phyloP scores from a whole-genome alignment of 2,888 invertebrate genomes.

The Euphydryas editha region DNA sequence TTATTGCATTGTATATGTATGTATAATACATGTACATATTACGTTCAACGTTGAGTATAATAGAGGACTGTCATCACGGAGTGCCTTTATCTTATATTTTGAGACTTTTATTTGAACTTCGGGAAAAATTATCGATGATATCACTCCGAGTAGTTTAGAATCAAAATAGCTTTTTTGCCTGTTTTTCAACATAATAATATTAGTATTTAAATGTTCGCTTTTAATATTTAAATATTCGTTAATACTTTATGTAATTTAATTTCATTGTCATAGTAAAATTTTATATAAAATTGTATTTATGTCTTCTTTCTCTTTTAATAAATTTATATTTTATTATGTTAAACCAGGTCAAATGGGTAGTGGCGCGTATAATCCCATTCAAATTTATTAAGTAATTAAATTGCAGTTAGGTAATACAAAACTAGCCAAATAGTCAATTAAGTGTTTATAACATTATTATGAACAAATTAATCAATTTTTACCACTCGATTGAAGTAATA shows the following conservation, averaged over 20 bases:
- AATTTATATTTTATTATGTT: not conserved
- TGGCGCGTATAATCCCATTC: constrained; percentile 39
- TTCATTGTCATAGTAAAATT: not conserved
- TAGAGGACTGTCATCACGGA: not conserved
- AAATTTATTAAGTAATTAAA: constrained; percentile 34
- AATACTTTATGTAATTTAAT: not conserved
- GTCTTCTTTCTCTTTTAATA: not conserved
- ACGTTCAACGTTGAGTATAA: not conserved
- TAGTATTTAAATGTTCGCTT: not conserved
- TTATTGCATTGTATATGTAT: no score
- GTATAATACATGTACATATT: not conserved
- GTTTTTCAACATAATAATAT: not conserved
- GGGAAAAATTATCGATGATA: constrained; percentile 21
- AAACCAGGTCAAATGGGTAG: constrained; percentile 25
- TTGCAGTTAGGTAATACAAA: constrained; percentile 27
- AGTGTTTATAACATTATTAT: constrained; percentile 23
- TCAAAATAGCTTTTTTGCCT: constrained; percentile 5
- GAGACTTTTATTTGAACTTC: not conserved
- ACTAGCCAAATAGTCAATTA: constrained; percentile 28
- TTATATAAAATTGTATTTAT: not conserved
- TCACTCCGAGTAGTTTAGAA: constrained; percentile 11
- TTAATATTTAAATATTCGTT: not conserved
- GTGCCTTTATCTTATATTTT: not conserved
- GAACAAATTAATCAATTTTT: constrained; percentile 31
- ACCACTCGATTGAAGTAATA: constrained; percentile 16